These are phyloP conservation scores for Epinotia ramella DNA, from an alignment of 2,888 invertebrate genomes.

Conservation along the genomic window DNA sequence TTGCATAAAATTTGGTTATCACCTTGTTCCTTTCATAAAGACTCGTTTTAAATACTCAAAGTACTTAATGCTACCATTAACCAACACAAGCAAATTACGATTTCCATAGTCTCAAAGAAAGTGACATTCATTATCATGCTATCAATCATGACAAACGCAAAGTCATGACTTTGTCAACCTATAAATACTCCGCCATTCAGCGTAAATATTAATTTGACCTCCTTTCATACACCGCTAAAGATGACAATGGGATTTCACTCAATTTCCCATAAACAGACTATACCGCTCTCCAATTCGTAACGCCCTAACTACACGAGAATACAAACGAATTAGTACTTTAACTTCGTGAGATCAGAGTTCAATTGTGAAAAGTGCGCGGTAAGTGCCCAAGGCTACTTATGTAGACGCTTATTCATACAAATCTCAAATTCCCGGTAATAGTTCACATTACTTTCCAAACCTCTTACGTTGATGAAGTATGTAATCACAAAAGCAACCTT, in stretches of 20 bases:
- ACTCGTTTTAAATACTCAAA: no score
- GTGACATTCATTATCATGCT: slow-evolving; percentile 1
- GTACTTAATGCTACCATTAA: background rate
- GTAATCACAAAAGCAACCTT: background rate
- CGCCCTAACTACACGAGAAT: background rate
- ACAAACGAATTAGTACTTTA: background rate
- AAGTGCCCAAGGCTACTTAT: slow-evolving; percentile 3
- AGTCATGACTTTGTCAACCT: slow-evolving; percentile 4
- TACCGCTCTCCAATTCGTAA: background rate
- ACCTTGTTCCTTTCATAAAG: no score
- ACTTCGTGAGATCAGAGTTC: background rate
- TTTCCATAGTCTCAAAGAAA: slow-evolving; percentile 22
- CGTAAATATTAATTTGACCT: slow-evolving; percentile 29
- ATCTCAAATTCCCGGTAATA: slow-evolving; percentile 8
- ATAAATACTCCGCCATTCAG: slow-evolving; percentile 5
- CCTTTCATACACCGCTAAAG: slow-evolving; percentile 24
- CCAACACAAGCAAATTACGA: background rate
- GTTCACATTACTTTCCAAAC: background rate
- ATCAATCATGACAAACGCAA: slow-evolving; percentile 34
- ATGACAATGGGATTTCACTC: slow-evolving; percentile 28
- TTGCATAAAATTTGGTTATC: no score
- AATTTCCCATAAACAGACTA: slow-evolving; percentile 18
- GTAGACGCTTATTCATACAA: background rate
- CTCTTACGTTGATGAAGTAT: background rate
- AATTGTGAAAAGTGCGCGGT: background rate